Base-by-base conservation (phyloP, 23 tunicate species). In the Corella eumyota region DNA sequence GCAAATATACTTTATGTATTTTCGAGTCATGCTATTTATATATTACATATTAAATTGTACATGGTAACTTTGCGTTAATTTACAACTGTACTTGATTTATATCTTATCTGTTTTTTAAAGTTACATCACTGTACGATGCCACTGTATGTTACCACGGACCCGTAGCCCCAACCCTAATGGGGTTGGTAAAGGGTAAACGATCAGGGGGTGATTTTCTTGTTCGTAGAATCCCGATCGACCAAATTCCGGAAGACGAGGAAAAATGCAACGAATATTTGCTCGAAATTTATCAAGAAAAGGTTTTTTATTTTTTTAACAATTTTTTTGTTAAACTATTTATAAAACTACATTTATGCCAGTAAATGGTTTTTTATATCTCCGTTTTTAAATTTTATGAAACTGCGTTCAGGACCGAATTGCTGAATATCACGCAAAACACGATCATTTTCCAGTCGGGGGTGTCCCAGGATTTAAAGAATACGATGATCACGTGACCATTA, bases 171-270 rank as follows among this genome's bases (percentile, higher is more conserved):
- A 63, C 78, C n/a, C 46, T 77, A 51, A 24, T 68, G 33, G 75
- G 62, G 26, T 53, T 85, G 73, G 25, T 85, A 15, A 40, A 58
- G 21, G 78, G 79, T 1, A 70, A 85, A 30, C 75, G 78, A 0
- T 65, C 60, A 55, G 56, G 30, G 7, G 83, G 61, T 28, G 94
- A 85, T 17, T 71, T 85, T 38, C 36, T 85, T 48, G 58, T 85
- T 56, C 34, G 71, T 32, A 44, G 58, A 24, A 55, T 50, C 1
- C 68, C 68, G 11, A 50, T 67, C 9, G 25, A 55, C 1, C 69
- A 81, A 60, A 69, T 85, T 24, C 94, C 94, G 11, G 59, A 55
- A 7, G 78, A 76, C 50, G 84, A 85, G 19, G 50, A 85, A 45
- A 79, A 65, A 48, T 72, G 79, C 37, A 72, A 74, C 9, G 50